Base-by-base conservation (phyloP, 1,140 invertebrate species). In the Sminthurinus signatus region DNA sequence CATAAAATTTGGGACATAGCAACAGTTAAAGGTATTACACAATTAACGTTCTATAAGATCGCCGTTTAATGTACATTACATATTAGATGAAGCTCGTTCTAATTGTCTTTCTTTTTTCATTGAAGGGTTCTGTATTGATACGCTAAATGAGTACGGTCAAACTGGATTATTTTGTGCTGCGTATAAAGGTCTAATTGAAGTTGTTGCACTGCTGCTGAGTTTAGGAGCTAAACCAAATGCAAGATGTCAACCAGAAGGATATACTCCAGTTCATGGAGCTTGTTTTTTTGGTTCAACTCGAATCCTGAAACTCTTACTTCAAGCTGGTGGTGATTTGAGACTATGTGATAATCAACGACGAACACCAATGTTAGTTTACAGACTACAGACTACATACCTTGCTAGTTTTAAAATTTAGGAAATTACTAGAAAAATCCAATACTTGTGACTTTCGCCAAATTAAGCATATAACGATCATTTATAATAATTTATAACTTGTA, bases 151-250 rank as follows among this genome's bases (percentile, higher is more conserved):
- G 60, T 70, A 73, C 43, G 77, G 76, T 10, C 79, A 80, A 69
- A 76, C 78, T 46, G 73, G 78, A 5, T 73, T 80, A 42, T 80
- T 80, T 68, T 75, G 75, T 73, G 78, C 78, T 12, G 73, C 75
- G 46, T 75, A 72, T 58, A 67, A 64, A 42, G 75, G 75, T 28
- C 70, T 75, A 54, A 65, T 73, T 25, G 67, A 72, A 15, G 68
- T 73, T 44, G 75, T 75, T 31, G 60, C 75, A 28, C 60, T 74
- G 32, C 73, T 80, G 14, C 65, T 80, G 25, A 68, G 73, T 21
- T 66, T 75, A 51, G 78, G 78, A 60, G 78, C 79, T 25, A 74
- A 80, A 69, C 76, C 78, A 25, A 80, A 80, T 73, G 71, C 65
- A 5, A 66, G 74, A 28, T 75, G 75, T 56, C 69, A 65, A 12